Percentiles rank a stretch among this genome's conserved stretches.
phyloP scores from a whole-genome alignment of 2,888 invertebrate species.

The Caenorhabditis plicata region DNA sequence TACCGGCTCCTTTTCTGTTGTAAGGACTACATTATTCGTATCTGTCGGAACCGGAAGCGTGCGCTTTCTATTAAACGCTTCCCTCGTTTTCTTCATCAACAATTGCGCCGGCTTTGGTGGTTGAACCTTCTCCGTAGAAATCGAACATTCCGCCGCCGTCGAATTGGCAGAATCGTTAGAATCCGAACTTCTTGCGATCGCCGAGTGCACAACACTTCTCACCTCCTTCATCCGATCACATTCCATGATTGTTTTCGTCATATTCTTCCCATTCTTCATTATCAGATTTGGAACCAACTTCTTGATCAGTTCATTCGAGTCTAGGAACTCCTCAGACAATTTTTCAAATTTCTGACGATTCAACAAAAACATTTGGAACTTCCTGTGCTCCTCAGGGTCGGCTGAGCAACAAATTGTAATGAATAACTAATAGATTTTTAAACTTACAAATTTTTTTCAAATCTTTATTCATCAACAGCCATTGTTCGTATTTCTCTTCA shows the following conservation, averaged over 20 bases:
- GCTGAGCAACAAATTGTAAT: not conserved
- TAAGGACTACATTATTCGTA: too few relatives aligned
- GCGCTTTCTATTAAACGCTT: too few relatives aligned
- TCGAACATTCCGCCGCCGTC: too few relatives aligned
- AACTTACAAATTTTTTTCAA: not conserved
- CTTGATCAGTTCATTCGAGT: constrained; percentile 8
- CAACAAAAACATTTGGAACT: constrained; percentile 18
- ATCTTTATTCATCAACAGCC: not conserved
- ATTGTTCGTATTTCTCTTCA: not conserved
- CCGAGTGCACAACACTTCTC: constrained; percentile 7
- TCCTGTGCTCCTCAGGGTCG: constrained; percentile 5
- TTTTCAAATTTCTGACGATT: constrained; percentile 6
- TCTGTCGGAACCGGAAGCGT: too few relatives aligned
- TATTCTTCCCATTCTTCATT: not conserved
- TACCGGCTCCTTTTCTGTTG: not conserved
- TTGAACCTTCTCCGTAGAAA: too few relatives aligned
- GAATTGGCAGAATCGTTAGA: not conserved
- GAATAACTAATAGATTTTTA: not conserved
- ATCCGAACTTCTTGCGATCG: constrained; percentile 9
- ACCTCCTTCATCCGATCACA: too few relatives aligned
- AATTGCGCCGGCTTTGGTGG: too few relatives aligned
- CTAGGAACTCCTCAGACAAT: constrained; percentile 11
- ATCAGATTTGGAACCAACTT: constrained; percentile 2
- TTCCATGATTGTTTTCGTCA: constrained; percentile 4
- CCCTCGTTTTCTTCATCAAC: too few relatives aligned